Evolutionary conservation across 2,113 vertebrate genomes (phyloP).

Genomic region (Apistogramma diplotaenia): DNA sequence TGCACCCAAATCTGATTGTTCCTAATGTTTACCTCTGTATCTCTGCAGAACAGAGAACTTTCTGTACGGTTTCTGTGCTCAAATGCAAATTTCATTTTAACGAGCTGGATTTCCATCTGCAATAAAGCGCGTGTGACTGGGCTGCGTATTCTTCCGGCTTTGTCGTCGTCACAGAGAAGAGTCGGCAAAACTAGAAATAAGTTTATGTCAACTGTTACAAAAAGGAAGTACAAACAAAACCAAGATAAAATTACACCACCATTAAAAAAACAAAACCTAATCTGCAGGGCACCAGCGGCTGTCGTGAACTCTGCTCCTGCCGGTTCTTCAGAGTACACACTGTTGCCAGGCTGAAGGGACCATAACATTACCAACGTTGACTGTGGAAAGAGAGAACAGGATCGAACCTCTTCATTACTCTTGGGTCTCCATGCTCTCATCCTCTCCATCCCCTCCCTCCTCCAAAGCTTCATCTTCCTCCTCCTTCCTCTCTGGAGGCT

Average conservation of each 20-base stretch:
- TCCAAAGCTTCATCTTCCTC: constrained; percentile 93
- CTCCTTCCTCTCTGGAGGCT: constrained; percentile 94
- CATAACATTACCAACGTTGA: background rate
- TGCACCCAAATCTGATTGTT: no score
- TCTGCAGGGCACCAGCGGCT: background rate
- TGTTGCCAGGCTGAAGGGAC: accelerated
- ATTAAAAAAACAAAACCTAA: background rate
- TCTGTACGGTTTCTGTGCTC: no score
- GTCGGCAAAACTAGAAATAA: constrained; percentile 3
- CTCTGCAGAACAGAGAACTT: no score
- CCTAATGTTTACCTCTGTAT: no score
- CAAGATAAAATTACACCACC: background rate
- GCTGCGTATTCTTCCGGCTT: background rate
- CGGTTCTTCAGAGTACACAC: background rate
- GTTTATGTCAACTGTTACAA: constrained; percentile 16
- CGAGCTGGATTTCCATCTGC: background rate
- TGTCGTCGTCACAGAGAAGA: background rate
- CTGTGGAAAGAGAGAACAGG: background rate
- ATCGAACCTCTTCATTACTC: constrained; percentile 77
- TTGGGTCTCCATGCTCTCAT: constrained; percentile 93
- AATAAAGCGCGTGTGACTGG: background rate
- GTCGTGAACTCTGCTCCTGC: background rate
- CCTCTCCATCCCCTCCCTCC: constrained; percentile 89
- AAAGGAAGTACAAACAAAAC: background rate
- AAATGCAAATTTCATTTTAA: background rate